Percentiles rank a stretch among this genome's conserved stretches.
phyloP scores from a whole-genome alignment of 1,140 invertebrate genomes.

The Lordiphosa clarofinis region DNA sequence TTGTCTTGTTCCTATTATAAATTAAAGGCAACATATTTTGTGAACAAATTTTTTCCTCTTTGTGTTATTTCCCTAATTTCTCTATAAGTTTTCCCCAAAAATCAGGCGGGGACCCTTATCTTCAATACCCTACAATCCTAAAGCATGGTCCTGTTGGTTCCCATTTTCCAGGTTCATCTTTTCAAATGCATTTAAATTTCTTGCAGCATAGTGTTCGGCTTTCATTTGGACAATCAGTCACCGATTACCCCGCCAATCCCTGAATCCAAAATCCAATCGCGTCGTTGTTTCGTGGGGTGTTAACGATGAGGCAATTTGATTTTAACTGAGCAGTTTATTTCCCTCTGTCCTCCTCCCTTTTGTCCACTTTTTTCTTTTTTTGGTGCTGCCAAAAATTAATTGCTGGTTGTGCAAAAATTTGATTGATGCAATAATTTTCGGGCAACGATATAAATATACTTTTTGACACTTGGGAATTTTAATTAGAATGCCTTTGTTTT shows the following conservation, averaged over 20 bases:
- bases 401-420: conserved; percentile 57
- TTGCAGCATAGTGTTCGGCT: conserved; percentile 12
- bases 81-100: too few species aligned
- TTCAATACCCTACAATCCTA: neutral
- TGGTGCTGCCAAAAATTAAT: conserved; percentile 27
- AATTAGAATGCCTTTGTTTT: conserved; percentile 66
- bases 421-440: conserved; percentile 50
- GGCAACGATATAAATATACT: conserved; percentile 42
- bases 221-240: conserved; percentile 45
- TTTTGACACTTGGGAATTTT: conserved; percentile 57
- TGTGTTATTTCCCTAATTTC: too few species aligned
- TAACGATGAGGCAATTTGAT: conserved; percentile 47
- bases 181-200: neutral
- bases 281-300: conserved; percentile 26
- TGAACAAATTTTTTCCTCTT: too few species aligned
- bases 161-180: too few species aligned
- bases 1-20: too few species aligned
- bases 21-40: too few species aligned
- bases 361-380: neutral
- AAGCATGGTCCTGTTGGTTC: neutral
- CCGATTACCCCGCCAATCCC: conserved; percentile 31
- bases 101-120: neutral
- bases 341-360: conserved; percentile 3
- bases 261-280: conserved; percentile 31
- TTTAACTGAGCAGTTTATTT: conserved; percentile 16